A percentile compares a stretch with the other conserved stretches of the same genome.
phyloP scores from a whole-genome alignment of 2,113 vertebrate genomes.

The Cromileptes altivelis region DNA sequence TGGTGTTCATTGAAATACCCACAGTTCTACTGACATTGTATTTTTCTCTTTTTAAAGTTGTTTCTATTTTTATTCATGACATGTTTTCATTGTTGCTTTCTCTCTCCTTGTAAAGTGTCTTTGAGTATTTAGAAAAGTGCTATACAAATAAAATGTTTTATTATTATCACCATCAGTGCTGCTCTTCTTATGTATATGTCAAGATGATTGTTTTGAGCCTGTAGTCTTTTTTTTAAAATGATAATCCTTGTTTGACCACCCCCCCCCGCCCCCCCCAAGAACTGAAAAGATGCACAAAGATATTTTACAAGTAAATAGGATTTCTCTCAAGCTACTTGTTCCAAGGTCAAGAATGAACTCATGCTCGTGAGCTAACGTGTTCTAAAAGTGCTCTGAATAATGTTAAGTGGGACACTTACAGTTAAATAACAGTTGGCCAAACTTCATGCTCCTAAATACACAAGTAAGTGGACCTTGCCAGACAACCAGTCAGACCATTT shows the following conservation, averaged over 20 bases:
- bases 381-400: not conserved
- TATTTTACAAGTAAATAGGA: not conserved
- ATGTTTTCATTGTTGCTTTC: constrained; percentile 80
- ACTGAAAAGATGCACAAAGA: not conserved
- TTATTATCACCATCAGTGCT: constrained; percentile 76
- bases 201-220: not conserved
- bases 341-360: too few relatives aligned
- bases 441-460: not conserved
- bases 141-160: constrained; percentile 87
- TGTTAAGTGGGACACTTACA: not conserved
- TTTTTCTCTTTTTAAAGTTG: constrained; percentile 78
- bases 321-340: not conserved
- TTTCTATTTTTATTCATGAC: constrained; percentile 82
- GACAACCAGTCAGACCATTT: not conserved
- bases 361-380: too few relatives aligned
- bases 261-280: not conserved
- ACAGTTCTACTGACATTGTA: constrained; percentile 79
- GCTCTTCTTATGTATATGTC: constrained; percentile 2
- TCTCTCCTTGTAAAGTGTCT: constrained; percentile 84
- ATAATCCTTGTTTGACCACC: not conserved
- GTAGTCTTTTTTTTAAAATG: not conserved
- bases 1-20: constrained; percentile 74
- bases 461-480: not conserved
- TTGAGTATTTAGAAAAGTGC: constrained; percentile 85
- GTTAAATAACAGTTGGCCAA: not conserved